Evolutionary conservation across 2,888 invertebrate species (phyloP), one percentile per base, ranked within the genome.

Genomic region (Smittia aterrima): DNA sequence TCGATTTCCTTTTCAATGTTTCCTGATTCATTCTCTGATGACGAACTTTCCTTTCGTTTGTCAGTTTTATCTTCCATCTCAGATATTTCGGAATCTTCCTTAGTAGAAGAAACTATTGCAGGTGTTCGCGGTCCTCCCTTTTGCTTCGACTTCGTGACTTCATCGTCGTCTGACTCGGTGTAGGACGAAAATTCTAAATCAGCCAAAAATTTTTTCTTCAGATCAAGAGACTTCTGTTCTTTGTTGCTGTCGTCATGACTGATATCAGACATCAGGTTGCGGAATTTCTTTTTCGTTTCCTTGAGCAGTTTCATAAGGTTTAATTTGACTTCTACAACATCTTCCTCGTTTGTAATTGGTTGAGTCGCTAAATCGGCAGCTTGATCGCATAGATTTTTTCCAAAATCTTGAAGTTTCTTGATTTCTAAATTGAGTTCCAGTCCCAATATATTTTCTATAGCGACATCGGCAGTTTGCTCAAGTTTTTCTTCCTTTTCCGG

Each of bases 1-100:
- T 32, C 41, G 16, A 67, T 40, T 20, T 67, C 67, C 40, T 67
- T n/a, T 1, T 24, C 66, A 3, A 32, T 58, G 18, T 67, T 41
- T 38, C 22, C 25, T 4, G 32, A 66, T 1, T 66, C 66, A 27
- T 13, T 66, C 9, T 25, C 66, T 25, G 66, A 66, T 22, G 11
- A 27, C 3, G 66, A 27, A 25, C 16, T 67, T 7, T 53, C 27
- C n/a, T 47, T 9, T 41, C 1, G 9, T 13, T 38, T 41, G 1
- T 2, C 40, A 1, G 7, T 9, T 3, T 3, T 32, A 9, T 3
- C 32, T 24, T n/a, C 22, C 3, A 9, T 67, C 4, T 4, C 40
- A 1, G 16, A 18, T 22, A 18, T 53, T 7, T 53, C 27, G 24
- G 70, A 53, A 3, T 70, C 70, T 22, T 70, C 53, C 11, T 47